A percentile compares a stretch with the other conserved stretches of the same genome.
Evolutionary conservation across 2,797 vertebrate species (phyloP).

Genomic region (Scomberomorus guttatus): DNA sequence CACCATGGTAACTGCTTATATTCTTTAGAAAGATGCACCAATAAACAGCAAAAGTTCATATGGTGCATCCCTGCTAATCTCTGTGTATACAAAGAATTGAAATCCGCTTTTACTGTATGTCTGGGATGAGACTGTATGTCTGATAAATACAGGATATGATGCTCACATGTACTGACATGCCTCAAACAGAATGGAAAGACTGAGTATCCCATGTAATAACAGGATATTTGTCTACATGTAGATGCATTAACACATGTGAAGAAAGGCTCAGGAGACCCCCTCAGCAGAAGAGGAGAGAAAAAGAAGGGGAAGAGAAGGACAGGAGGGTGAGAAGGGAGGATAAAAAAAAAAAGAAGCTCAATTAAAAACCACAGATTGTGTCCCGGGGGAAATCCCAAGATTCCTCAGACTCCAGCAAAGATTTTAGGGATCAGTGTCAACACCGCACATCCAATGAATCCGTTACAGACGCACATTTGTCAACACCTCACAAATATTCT

Average conservation of each 20-base stretch:
- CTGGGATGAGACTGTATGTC: neutral
- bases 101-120: neutral
- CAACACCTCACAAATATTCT: constrained; percentile 46
- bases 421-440: constrained; percentile 62
- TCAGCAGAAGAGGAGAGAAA: constrained; percentile 11
- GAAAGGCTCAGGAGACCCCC: constrained; percentile 2
- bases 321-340: constrained; percentile 28
- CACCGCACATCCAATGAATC: constrained; percentile 39
- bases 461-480: constrained; percentile 20
- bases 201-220: constrained; percentile 20
- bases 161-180: constrained; percentile 1
- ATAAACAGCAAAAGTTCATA: constrained; percentile 24
- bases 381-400: constrained; percentile 66
- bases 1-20: constrained; percentile 45
- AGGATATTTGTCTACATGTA: constrained; percentile 30
- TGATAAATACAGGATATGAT: constrained; percentile 37
- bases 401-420: constrained; percentile 59
- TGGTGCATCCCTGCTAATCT: constrained; percentile 21
- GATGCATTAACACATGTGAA: constrained; percentile 29
- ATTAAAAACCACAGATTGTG: constrained; percentile 66
- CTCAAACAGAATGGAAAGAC: constrained; percentile 16
- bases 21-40: constrained; percentile 12
- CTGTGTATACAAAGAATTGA: constrained; percentile 1
- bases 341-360: constrained; percentile 33
- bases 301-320: constrained; percentile 9